These are phyloP conservation scores for Aphelocoma californica DNA, from an alignment of 2,797 vertebrate genomes.

Conservation along the genomic window DNA sequence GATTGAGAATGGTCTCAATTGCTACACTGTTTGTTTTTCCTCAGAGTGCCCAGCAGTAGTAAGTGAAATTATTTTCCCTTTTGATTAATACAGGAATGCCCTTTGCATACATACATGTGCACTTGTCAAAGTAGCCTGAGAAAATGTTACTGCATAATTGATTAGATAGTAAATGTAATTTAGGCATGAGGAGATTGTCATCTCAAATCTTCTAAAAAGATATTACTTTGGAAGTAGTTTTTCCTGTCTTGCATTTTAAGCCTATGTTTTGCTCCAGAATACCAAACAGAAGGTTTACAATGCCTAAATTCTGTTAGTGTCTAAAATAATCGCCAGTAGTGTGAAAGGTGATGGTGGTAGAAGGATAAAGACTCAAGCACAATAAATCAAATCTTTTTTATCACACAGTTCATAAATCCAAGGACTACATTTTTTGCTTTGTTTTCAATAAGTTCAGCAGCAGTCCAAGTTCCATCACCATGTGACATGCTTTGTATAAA, in stretches of 20 bases:
- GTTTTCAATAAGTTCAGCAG: neutral
- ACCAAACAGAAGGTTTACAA: neutral
- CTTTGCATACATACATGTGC: neutral
- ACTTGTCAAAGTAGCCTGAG: neutral
- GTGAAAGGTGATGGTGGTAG: neutral
- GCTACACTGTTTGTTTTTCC: neutral
- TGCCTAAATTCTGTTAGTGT: neutral
- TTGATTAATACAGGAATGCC: neutral
- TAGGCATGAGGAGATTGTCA: neutral
- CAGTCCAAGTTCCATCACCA: neutral
- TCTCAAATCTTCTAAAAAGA: neutral
- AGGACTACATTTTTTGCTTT: neutral
- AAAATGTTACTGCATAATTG: neutral
- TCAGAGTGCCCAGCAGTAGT: neutral
- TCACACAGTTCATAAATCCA: neutral
- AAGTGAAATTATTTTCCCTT: neutral
- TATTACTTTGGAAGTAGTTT: neutral
- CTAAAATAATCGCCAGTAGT: neutral
- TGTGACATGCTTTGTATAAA: neutral
- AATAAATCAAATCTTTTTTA: neutral
- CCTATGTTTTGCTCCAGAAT: neutral
- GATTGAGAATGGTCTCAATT: neutral
- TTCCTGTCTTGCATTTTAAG: neutral
- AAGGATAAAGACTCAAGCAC: neutral
- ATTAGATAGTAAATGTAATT: neutral